phyloP scores from a whole-genome alignment of 2,797 vertebrate species.

The Mycteria americana region DNA sequence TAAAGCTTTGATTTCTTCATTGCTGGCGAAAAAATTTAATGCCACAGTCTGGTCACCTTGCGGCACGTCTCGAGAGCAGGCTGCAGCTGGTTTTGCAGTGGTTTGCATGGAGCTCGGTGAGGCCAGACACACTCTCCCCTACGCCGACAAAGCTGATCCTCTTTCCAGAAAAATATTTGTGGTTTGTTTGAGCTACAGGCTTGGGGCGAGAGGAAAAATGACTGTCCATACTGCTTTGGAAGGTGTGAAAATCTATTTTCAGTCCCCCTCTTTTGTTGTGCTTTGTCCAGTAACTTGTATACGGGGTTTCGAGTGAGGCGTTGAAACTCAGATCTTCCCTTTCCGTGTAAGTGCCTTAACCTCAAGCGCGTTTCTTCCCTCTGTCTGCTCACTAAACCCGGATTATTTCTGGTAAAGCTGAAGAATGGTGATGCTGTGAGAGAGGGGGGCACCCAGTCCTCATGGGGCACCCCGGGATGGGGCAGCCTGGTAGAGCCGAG shows the following conservation, averaged over 20 bases:
- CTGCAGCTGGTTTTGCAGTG: background rate
- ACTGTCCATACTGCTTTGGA: background rate
- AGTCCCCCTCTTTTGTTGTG: too few species aligned
- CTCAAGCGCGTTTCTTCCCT: background rate
- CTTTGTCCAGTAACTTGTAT: background rate
- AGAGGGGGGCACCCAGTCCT: background rate
- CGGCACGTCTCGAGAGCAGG: background rate
- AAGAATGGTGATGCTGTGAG: background rate
- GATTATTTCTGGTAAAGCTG: background rate
- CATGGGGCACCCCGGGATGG: rapidly evolving
- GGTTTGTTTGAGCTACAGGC: background rate
- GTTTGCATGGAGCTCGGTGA: background rate
- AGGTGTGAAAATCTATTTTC: background rate
- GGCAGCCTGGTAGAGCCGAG: background rate
- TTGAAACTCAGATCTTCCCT: background rate
- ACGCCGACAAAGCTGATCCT: background rate
- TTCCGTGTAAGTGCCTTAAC: background rate
- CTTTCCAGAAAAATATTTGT: too few species aligned
- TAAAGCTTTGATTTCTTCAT: background rate
- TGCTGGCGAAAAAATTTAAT: background rate
- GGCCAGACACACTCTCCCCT: background rate
- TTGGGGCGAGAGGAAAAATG: background rate
- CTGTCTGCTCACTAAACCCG: background rate
- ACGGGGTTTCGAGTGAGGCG: background rate
- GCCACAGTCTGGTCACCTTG: too few species aligned